Evolutionary conservation across 2,888 invertebrate genomes (phyloP).

Genomic region (Trimorus sp.): DNA sequence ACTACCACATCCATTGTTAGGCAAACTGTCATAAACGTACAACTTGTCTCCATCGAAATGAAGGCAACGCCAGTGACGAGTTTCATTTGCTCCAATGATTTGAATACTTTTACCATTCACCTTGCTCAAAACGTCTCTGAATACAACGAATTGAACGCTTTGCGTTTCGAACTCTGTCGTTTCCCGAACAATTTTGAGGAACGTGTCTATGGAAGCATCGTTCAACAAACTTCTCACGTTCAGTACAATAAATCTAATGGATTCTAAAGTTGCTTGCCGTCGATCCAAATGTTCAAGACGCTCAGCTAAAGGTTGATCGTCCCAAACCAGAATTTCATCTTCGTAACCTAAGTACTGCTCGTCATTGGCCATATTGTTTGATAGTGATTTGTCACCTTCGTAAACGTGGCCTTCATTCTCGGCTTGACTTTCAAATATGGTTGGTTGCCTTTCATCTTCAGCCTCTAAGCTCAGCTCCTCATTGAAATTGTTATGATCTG

Average conservation of each 20-base stretch:
- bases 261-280: background rate
- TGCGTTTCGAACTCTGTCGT: slow-evolving; percentile 8
- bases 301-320: background rate
- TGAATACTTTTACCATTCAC: slow-evolving; percentile 7
- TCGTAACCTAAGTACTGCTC: slow-evolving; percentile 1
- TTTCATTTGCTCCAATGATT: too few relatives aligned
- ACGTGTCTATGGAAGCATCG: slow-evolving; percentile 20
- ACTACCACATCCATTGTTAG: too few relatives aligned
- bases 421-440: too few relatives aligned
- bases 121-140: slow-evolving; percentile 1
- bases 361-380: background rate
- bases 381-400: background rate
- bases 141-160: slow-evolving; percentile 2
- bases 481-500: too few relatives aligned
- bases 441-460: too few relatives aligned
- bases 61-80: background rate
- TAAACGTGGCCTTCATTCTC: too few relatives aligned
- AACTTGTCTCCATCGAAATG: slow-evolving; percentile 1
- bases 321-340: slow-evolving; percentile 18
- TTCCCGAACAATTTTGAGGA: too few relatives aligned
- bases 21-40: too few relatives aligned
- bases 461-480: too few relatives aligned
- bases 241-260: background rate
- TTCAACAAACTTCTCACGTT: background rate
- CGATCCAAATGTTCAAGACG: too few relatives aligned